A percentile compares a stretch with the other conserved stretches of the same genome.
These are phyloP conservation scores for Pipistrellus nathusii DNA, from an alignment of 2,797 vertebrate genomes.

Conservation along the genomic window DNA sequence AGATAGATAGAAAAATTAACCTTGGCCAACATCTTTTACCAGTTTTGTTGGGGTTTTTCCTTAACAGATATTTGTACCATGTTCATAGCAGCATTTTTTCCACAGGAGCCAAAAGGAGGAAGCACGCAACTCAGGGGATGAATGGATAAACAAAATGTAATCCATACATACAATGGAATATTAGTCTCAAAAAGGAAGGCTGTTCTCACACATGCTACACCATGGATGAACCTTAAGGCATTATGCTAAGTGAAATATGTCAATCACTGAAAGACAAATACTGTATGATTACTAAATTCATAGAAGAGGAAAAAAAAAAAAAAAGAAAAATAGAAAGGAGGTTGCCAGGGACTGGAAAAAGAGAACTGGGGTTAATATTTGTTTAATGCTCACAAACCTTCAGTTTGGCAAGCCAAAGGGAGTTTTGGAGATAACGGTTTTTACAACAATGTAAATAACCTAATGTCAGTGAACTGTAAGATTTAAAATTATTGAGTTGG, in stretches of 20 bases:
- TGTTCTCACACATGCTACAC: not conserved
- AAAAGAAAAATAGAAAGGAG: no score
- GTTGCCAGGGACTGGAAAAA: no score
- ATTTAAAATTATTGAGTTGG: not conserved
- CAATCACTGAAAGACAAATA: not conserved
- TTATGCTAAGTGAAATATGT: not conserved
- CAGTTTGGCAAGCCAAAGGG: not conserved
- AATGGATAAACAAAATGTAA: not conserved
- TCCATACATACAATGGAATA: not conserved
- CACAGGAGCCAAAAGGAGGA: not conserved
- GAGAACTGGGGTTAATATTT: not conserved
- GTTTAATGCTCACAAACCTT: not conserved
- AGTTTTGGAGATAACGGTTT: not conserved
- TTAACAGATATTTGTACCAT: not conserved
- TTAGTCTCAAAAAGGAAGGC: not conserved
- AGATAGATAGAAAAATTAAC: not conserved
- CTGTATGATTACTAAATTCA: not conserved
- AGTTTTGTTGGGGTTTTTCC: no score
- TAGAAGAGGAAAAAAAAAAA: not conserved
- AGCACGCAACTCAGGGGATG: not conserved
- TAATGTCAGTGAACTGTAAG: not conserved
- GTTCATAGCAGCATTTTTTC: not conserved
- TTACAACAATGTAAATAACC: not conserved
- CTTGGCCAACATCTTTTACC: not conserved
- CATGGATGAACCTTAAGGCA: not conserved